Conservation (phyloP, 2,888 invertebrate species). For the Hydrotaea diabolus region DNA sequence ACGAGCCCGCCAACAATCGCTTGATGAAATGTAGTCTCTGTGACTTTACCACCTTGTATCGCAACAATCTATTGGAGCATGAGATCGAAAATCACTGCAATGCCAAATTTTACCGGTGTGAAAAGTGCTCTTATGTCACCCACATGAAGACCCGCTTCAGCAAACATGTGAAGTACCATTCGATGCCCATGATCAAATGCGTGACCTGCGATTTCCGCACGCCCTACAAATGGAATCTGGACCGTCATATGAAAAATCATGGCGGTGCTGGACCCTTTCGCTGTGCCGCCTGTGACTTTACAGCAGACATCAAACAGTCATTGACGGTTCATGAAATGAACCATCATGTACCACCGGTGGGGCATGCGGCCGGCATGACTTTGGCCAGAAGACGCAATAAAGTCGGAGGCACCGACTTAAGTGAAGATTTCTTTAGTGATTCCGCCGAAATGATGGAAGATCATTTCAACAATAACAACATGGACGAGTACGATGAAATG, state of each 20-base stretch:
- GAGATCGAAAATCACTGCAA: conserved; percentile 90
- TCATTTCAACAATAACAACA: conserved; percentile 78
- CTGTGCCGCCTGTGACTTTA: conserved; percentile 93
- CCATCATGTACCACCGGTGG: conserved; percentile 91
- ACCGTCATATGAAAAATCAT: conserved; percentile 96
- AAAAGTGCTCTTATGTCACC: conserved; percentile 94
- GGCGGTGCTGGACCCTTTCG: conserved; percentile 91
- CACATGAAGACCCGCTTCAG: conserved; percentile 94
- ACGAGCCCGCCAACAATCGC: conserved; percentile 77
- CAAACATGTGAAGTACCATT: conserved; percentile 96
- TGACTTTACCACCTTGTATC: conserved; percentile 85
- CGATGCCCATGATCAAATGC: conserved; percentile 97
- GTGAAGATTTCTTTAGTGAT: conserved; percentile 79
- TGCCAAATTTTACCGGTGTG: conserved; percentile 90
- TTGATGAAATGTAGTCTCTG: conserved; percentile 85
- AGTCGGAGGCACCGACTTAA: conserved; percentile 85
- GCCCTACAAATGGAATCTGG: conserved; percentile 95
- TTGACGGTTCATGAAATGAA: conserved; percentile 95
- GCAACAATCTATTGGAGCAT: conserved; percentile 85
- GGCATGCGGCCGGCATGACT: conserved; percentile 83
- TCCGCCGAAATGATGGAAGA: conserved; percentile 78
- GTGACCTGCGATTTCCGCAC: conserved; percentile 96
- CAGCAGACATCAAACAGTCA: conserved; percentile 95
- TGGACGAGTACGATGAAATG: conserved; percentile 78
- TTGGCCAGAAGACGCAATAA: conserved; percentile 86